phyloP scores from a whole-genome alignment of 2,888 invertebrate genomes.

The Uloborus plumipes region DNA sequence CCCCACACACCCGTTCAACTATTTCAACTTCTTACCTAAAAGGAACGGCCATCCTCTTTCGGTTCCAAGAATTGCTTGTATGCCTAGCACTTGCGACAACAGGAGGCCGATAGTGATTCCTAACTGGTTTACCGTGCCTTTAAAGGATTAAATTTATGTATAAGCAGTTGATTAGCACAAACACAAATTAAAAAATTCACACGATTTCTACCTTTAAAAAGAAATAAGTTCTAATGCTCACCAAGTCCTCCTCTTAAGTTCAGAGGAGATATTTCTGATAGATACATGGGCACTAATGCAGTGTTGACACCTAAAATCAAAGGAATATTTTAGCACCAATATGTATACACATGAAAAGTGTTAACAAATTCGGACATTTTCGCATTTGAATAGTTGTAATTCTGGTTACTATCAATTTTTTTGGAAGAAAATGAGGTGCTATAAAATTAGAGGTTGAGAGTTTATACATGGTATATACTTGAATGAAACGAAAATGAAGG shows the following conservation, averaged over 20 bases:
- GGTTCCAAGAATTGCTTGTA: slow-evolving; percentile 94
- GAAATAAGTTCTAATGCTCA: slow-evolving; percentile 31
- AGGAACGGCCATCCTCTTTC: slow-evolving; percentile 94
- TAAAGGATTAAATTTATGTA: slow-evolving; percentile 65
- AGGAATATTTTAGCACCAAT: not conserved
- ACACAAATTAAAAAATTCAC: not conserved
- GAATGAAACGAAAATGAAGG: no score
- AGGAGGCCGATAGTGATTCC: slow-evolving; percentile 95
- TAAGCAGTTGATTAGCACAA: not conserved
- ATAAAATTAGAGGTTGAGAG: no score
- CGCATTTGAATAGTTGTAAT: no score
- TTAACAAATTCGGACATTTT: no score
- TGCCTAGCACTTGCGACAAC: slow-evolving; percentile 94
- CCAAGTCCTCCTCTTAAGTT: slow-evolving; percentile 94
- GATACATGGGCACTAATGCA: slow-evolving; percentile 98
- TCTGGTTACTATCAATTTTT: no score
- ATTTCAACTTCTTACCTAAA: slow-evolving; percentile 76
- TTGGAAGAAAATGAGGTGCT: no score
- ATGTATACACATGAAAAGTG: not conserved
- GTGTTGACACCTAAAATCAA: slow-evolving; percentile 86
- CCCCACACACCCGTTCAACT: no score
- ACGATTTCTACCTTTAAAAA: not conserved
- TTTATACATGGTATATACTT: no score
- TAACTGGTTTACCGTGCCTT: slow-evolving; percentile 91
- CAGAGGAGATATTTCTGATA: slow-evolving; percentile 96